Evolutionary conservation across 2,113 vertebrate genomes (phyloP).

Genomic region (Speoplatyrhinus poulsoni): DNA sequence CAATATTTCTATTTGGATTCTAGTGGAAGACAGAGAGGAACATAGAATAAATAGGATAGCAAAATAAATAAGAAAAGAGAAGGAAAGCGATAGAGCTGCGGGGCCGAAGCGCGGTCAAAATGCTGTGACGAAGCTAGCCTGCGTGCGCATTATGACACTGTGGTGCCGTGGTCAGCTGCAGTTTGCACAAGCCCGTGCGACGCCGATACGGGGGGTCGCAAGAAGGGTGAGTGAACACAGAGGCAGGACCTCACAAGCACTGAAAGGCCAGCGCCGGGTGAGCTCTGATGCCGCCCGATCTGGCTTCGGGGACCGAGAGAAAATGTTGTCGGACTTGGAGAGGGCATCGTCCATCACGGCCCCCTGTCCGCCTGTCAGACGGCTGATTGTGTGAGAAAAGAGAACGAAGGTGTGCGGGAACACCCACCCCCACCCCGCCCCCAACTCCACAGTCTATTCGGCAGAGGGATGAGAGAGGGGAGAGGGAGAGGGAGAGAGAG

Average conservation of each 20-base stretch:
- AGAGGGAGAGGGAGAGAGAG: background rate
- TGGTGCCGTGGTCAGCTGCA: constrained; percentile 68
- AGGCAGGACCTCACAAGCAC: constrained; percentile 76
- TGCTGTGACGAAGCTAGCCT: constrained; percentile 51
- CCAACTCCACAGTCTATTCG: constrained; percentile 47
- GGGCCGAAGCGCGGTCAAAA: constrained; percentile 57
- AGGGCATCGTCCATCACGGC: constrained; percentile 77
- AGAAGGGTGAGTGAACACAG: constrained; percentile 74
- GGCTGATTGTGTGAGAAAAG: constrained; percentile 69
- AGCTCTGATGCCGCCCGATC: constrained; percentile 64
- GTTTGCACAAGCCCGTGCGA: constrained; percentile 69
- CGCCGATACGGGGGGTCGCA: constrained; percentile 66
- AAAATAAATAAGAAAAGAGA: constrained; percentile 49
- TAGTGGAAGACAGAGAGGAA: constrained; percentile 15
- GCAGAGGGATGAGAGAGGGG: constrained; percentile 52
- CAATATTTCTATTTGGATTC: constrained; percentile 42
- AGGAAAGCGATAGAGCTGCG: constrained; percentile 36
- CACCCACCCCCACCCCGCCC: no score
- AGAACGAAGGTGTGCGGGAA: constrained; percentile 30
- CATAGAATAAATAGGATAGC: background rate
- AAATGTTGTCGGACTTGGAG: constrained; percentile 81
- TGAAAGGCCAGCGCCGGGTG: constrained; percentile 61
- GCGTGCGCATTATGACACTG: constrained; percentile 56
- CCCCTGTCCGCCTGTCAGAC: constrained; percentile 67
- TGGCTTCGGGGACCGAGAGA: constrained; percentile 76